These are phyloP conservation scores for Tylochromis polylepis DNA, from an alignment of 2,113 vertebrate genomes.

Conservation along the genomic window DNA sequence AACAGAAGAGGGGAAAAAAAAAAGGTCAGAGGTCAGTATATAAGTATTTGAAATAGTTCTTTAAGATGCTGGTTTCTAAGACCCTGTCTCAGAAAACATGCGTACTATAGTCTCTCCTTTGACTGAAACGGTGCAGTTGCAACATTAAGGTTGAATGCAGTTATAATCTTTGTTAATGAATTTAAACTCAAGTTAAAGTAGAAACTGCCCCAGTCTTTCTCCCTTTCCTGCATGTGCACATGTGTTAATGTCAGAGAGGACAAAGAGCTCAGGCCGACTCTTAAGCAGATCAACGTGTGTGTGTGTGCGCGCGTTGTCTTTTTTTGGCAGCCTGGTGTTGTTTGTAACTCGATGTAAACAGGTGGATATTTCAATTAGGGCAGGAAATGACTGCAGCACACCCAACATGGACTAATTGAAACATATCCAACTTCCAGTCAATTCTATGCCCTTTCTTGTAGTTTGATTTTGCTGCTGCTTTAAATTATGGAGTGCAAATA, in stretches of 20 bases:
- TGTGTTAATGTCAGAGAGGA: constrained; percentile 35
- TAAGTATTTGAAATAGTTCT: neutral
- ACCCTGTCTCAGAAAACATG: neutral
- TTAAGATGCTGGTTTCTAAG: neutral
- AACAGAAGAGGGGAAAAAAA: neutral
- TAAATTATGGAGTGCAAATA: neutral
- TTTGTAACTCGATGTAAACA: neutral
- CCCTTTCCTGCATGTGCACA: neutral
- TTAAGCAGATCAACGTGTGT: constrained; percentile 34
- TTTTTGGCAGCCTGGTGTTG: neutral
- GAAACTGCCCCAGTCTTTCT: neutral
- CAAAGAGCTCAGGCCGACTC: constrained; percentile 28
- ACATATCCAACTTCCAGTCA: neutral
- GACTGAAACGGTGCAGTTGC: neutral
- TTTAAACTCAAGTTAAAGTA: neutral
- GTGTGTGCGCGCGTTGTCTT: neutral
- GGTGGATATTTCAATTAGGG: neutral
- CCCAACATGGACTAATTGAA: accelerated
- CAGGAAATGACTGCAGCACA: neutral
- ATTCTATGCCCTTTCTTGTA: neutral
- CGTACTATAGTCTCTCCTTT: neutral
- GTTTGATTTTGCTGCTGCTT: neutral
- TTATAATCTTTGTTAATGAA: accelerated
- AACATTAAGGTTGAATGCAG: neutral
- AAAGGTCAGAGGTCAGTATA: accelerated